These are phyloP conservation scores for Tachina grossa DNA, from an alignment of 2,888 invertebrate species.

Conservation along the genomic window DNA sequence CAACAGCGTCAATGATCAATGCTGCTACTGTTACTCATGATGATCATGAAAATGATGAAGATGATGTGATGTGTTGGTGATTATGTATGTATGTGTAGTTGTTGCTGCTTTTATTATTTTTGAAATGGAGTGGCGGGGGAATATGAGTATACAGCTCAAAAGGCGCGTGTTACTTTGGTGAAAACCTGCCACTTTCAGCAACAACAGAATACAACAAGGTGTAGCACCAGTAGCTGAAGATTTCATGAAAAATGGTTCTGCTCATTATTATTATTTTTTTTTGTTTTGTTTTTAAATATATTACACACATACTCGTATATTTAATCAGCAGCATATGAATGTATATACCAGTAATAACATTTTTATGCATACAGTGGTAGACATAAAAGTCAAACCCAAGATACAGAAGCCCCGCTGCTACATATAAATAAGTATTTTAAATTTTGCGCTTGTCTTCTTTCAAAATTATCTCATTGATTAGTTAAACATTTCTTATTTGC, in stretches of 20 bases:
- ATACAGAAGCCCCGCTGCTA: too few relatives aligned
- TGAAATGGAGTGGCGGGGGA: not conserved
- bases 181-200: constrained; percentile 66
- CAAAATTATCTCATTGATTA: too few relatives aligned
- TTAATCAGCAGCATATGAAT: not conserved
- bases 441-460: too few relatives aligned
- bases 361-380: constrained; percentile 2
- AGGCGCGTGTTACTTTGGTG: constrained; percentile 62
- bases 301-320: constrained; percentile 3
- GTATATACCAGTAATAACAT: constrained; percentile 1
- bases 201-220: constrained; percentile 55
- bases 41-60: constrained; percentile 51
- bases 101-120: constrained; percentile 7
- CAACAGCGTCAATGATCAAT: not conserved
- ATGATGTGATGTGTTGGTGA: constrained; percentile 40
- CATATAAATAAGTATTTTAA: too few relatives aligned
- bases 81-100: constrained; percentile 40
- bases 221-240: constrained; percentile 70
- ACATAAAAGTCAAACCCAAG: not conserved
- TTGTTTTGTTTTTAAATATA: constrained; percentile 12
- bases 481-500: too few relatives aligned
- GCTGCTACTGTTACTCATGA: constrained; percentile 17
- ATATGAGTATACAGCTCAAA: constrained; percentile 7
- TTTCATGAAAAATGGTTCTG: constrained; percentile 66
- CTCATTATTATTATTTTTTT: constrained; percentile 61